These are phyloP conservation scores for Philonicus albiceps DNA, from an alignment of 2,888 invertebrate genomes.

Conservation along the genomic window DNA sequence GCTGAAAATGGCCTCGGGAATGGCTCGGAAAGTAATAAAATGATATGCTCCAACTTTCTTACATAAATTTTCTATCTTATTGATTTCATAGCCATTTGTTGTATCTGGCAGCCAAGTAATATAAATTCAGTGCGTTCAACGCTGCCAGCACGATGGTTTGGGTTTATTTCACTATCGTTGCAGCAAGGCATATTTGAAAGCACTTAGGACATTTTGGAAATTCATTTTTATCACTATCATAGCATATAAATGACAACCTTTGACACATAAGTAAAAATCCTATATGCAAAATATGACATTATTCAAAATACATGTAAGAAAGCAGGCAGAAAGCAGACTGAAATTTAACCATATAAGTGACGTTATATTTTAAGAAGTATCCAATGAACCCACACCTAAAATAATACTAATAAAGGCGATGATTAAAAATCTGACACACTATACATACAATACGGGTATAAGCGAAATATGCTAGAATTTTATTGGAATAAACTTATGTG, in stretches of 20 bases:
- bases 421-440: no score
- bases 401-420: no score
- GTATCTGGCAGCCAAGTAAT: conserved; percentile 41
- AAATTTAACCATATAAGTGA: no score
- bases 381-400: no score
- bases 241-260: background rate
- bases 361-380: no score
- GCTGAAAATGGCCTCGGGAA: background rate
- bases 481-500: no score
- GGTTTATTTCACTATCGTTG: background rate
- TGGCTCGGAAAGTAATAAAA: conserved; percentile 45
- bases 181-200: background rate
- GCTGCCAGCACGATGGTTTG: background rate
- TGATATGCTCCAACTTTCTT: conserved; percentile 49
- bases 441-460: no score
- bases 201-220: background rate
- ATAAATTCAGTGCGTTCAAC: conserved; percentile 25
- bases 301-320: no score
- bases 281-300: no score
- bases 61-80: conserved; percentile 48
- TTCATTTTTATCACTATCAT: background rate
- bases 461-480: no score
- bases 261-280: background rate
- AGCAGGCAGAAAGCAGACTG: no score
- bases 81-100: conserved; percentile 47